Conservation (phyloP, 2,797 vertebrate species). For the Halcyon chelicuti region DNA sequence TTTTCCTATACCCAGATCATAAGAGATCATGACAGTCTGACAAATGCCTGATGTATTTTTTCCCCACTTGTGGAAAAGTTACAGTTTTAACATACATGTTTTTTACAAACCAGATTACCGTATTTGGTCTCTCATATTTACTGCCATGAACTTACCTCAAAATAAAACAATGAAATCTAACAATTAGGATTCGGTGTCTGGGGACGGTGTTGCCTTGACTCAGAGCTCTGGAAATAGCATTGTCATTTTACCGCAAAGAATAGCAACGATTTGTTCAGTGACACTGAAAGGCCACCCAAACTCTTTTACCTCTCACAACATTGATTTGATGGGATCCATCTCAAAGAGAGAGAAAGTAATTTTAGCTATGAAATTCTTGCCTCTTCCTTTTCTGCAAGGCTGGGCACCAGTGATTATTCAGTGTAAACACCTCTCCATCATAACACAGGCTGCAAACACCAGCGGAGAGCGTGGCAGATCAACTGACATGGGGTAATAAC, state of each 20-base stretch:
- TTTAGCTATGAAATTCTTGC: slow-evolving; percentile 41
- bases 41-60: neutral
- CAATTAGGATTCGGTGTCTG: neutral
- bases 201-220: neutral
- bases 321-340: slow-evolving; percentile 37
- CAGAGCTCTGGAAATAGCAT: neutral
- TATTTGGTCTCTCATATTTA: neutral
- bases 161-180: neutral
- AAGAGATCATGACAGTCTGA: neutral
- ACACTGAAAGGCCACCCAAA: slow-evolving; percentile 27
- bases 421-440: slow-evolving; percentile 11
- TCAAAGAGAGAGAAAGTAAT: slow-evolving; percentile 22
- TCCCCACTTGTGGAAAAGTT: neutral
- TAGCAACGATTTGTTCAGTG: slow-evolving; percentile 28
- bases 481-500: neutral
- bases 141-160: neutral
- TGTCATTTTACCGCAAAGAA: slow-evolving; percentile 28
- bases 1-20: neutral
- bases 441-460: neutral
- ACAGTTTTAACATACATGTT: neutral
- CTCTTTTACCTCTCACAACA: slow-evolving; percentile 24
- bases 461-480: neutral
- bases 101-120: neutral
- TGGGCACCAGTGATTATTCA: neutral
- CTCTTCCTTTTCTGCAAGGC: slow-evolving; percentile 39